A percentile compares a stretch with the other conserved stretches of the same genome.
These are phyloP conservation scores for Schizopygopsis malacanthus DNA, from an alignment of 2,797 vertebrate species.

Conservation along the genomic window DNA sequence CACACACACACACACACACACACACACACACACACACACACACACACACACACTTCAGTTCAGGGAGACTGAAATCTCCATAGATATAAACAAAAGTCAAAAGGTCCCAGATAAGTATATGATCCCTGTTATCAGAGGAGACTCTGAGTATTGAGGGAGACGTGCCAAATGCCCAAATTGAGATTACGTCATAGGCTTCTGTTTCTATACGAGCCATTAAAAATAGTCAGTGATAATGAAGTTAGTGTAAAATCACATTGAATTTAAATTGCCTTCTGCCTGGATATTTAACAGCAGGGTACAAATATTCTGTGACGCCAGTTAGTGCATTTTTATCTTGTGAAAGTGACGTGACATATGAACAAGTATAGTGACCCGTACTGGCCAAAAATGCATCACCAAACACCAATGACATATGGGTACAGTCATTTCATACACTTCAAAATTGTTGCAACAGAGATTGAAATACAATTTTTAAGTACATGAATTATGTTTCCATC, in stretches of 20 bases:
- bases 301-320: conserved; percentile 40
- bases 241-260: conserved; percentile 52
- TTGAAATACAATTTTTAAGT: too few relatives aligned
- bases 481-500: too few relatives aligned
- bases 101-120: not conserved
- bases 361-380: too few relatives aligned
- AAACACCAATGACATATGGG: too few relatives aligned
- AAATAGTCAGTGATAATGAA: conserved; percentile 57
- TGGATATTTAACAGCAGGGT: conserved; percentile 41
- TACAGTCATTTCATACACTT: too few relatives aligned
- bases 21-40: too few relatives aligned
- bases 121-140: not conserved
- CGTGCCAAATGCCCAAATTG: not conserved
- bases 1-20: too few relatives aligned
- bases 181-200: not conserved
- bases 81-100: not conserved
- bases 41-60: too few relatives aligned
- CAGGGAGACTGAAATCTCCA: not conserved
- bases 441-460: too few relatives aligned
- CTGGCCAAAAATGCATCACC: too few relatives aligned
- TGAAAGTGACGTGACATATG: too few relatives aligned
- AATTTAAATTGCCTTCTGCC: conserved; percentile 39
- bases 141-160: not conserved
- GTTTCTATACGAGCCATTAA: conserved; percentile 32
- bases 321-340: conserved; percentile 12